Conservation (phyloP, 2,797 vertebrate genomes). For the Rhinichthys osculus region DNA sequence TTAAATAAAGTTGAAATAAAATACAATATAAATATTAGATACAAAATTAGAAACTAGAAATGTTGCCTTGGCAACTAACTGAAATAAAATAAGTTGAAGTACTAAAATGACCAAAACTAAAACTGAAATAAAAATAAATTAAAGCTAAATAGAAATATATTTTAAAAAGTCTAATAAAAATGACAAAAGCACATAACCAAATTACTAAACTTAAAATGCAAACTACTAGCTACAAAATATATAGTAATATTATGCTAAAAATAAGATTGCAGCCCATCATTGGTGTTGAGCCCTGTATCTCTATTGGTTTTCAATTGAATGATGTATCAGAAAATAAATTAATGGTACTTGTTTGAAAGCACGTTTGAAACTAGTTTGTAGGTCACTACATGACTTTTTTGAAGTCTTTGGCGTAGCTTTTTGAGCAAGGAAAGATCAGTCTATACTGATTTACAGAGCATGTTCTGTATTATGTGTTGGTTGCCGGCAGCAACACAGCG, state of each 20-base stretch:
- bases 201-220: background rate
- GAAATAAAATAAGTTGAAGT: background rate
- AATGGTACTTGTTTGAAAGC: background rate
- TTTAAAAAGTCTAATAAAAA: background rate
- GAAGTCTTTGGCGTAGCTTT: background rate
- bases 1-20: background rate
- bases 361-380: background rate
- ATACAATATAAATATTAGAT: background rate
- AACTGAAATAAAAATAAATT: background rate
- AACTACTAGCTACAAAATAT: background rate
- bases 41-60: background rate
- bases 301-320: background rate
- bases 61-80: background rate
- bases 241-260: background rate
- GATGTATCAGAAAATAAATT: background rate
- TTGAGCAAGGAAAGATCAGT: constrained; percentile 35
- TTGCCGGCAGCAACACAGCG: background rate
- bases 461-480: constrained; percentile 11
- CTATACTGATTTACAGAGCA: background rate
- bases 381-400: background rate
- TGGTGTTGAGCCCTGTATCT: background rate
- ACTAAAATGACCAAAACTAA: background rate
- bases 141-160: background rate
- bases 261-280: background rate
- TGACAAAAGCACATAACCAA: background rate